Evolutionary conservation across 2,113 vertebrate genomes (phyloP), one percentile per base, ranked within the genome.

Genomic region (Rousettus leschenaultii): DNA sequence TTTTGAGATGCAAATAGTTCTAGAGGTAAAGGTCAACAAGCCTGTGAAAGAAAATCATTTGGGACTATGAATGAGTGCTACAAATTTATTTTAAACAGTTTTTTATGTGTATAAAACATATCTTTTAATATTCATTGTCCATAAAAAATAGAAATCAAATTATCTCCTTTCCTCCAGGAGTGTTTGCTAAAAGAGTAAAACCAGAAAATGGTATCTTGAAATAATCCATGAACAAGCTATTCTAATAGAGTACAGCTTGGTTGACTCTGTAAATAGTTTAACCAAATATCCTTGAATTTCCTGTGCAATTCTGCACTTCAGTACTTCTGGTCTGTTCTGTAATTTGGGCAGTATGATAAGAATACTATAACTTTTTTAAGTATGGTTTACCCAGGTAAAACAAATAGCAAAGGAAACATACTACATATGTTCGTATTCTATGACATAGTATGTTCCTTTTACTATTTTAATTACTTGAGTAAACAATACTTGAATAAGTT

Each of bases 21-120:
- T 61, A 80, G 48, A 70, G 26, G 10, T 85, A 79, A n/a, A 79
- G 19, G 53, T 86, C 66, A 79, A 28, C 26, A 93, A 80, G 57
- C 35, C 9, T 73, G 7, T 94, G 73, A 96, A 94, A 93, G 40
- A 89, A 96, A 89, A 71, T 70, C 63, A 87, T 59, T 74, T 79
- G 57, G 68, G 35, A 75, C 22, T 88, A 22, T 71, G 70, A 93
- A 73, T 35, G 2, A 65, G 18, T 48, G 6, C 21, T 35, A 51
- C 19, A 40, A 70, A 86, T 74, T 96, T 40, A 77, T 85, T 95
- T 78, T 24, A 63, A 65, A 88, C 11, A 26, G 28, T 84, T 92
- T 51, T 86, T 92, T 57, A 18, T 79, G 35, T 65, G 1, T 86
- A 19, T 48, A 57, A 66, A 12, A 19, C 22, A 91, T 59, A 80